A percentile compares a stretch with the other conserved stretches of the same genome.
These are phyloP conservation scores for Synodontis membranacea DNA, from an alignment of 2,113 vertebrate genomes.

Conservation along the genomic window DNA sequence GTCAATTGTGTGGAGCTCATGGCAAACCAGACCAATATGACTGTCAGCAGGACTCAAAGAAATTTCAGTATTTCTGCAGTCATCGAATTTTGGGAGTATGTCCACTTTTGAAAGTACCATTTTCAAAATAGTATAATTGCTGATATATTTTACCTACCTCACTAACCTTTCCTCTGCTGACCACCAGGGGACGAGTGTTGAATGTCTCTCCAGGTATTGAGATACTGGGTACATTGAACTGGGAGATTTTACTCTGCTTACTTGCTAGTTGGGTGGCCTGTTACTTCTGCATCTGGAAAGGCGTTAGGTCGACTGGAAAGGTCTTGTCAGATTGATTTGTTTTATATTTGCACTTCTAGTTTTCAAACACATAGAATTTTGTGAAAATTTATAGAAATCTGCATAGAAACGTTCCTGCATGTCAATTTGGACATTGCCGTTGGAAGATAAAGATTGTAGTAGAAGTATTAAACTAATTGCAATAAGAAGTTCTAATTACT, in stretches of 20 bases:
- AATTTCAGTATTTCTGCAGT: conserved; percentile 21
- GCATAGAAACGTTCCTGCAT: too few relatives aligned
- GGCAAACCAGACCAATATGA: not conserved
- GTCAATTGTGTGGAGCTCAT: not conserved
- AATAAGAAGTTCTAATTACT: too few relatives aligned
- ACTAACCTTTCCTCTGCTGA: not conserved
- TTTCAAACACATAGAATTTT: too few relatives aligned
- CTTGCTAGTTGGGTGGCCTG: conserved; percentile 88
- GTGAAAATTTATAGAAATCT: too few relatives aligned
- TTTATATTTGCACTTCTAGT: not conserved
- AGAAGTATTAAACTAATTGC: too few relatives aligned
- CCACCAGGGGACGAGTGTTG: conserved; percentile 80
- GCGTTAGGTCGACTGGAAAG: conserved; percentile 92
- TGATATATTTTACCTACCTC: not conserved
- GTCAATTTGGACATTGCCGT: too few relatives aligned
- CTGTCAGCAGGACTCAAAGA: conserved; percentile 1
- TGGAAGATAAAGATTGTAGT: too few relatives aligned
- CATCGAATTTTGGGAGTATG: conserved; percentile 24
- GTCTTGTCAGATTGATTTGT: conserved; percentile 60
- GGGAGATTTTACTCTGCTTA: conserved; percentile 89
- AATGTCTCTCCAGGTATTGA: conserved; percentile 86
- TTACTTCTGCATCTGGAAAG: conserved; percentile 98
- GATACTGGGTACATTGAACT: conserved; percentile 84
- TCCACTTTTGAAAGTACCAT: too few relatives aligned
- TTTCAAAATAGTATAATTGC: not conserved